Percentiles rank a stretch among this genome's conserved stretches.
Conservation (phyloP, 1,140 invertebrate species). For the Bombus terrestris region DNA sequence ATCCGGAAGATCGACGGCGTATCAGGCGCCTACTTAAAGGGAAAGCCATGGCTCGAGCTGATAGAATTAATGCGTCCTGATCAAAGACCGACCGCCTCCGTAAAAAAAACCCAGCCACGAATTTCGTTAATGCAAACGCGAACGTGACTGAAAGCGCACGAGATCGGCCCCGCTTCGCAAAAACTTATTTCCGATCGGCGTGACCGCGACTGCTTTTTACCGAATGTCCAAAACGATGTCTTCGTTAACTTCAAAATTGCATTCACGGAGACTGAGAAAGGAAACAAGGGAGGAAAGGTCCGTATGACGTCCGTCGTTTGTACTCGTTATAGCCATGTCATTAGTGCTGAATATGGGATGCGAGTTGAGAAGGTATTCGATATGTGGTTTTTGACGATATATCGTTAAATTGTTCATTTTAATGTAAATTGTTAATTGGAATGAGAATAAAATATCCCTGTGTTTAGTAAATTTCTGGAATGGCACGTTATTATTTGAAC, state of each 20-base stretch:
- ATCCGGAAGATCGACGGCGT: constrained; percentile 26
- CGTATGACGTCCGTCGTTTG: background rate
- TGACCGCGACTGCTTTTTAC: constrained; percentile 43
- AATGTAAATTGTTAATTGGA: too few species aligned
- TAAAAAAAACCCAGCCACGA: constrained; percentile 20
- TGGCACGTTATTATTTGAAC: too few species aligned
- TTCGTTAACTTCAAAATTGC: constrained; percentile 19
- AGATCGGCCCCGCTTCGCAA: constrained; percentile 12
- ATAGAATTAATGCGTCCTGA: constrained; percentile 28
- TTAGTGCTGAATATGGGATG: background rate
- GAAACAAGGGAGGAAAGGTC: background rate
- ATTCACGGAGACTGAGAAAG: background rate
- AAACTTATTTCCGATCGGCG: constrained; percentile 14
- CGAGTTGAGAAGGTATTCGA: background rate
- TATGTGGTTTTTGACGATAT: background rate
- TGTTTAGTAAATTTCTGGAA: too few species aligned
- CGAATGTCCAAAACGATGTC: constrained; percentile 33
- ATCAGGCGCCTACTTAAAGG: constrained; percentile 25
- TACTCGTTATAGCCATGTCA: background rate
- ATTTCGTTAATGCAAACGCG: constrained; percentile 44
- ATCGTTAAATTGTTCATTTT: too few species aligned
- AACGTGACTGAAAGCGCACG: constrained; percentile 41
- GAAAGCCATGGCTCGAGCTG: constrained; percentile 2
- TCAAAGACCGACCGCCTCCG: constrained; percentile 25
- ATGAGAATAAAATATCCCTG: too few species aligned